A percentile compares a stretch with the other conserved stretches of the same genome.
These are phyloP conservation scores for Oncorhynchus gorbuscha DNA, from an alignment of 2,113 vertebrate genomes.

Conservation along the genomic window DNA sequence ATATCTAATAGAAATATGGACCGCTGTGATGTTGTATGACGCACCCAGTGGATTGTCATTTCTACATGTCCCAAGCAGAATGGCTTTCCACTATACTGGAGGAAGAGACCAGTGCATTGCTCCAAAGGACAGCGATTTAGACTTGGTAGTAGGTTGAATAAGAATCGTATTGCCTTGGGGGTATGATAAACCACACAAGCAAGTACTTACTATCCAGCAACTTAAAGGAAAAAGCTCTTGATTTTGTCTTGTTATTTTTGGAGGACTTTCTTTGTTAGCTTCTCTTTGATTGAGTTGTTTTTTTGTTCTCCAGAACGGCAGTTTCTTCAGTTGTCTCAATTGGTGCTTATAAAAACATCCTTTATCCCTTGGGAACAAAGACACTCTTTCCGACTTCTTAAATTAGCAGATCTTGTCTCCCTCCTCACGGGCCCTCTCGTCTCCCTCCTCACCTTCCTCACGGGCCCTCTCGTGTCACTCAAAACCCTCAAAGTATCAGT, in stretches of 20 bases:
- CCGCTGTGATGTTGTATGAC: slow-evolving; percentile 72
- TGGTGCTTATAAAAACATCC: slow-evolving; percentile 73
- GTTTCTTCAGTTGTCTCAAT: slow-evolving; percentile 60
- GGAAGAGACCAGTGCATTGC: not conserved
- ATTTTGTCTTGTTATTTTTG: not conserved
- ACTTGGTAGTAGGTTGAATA: no score
- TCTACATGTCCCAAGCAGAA: slow-evolving; percentile 47
- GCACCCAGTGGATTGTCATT: slow-evolving; percentile 68
- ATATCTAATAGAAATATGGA: slow-evolving; percentile 66
- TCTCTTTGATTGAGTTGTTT: not conserved
- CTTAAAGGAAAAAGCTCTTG: not conserved
- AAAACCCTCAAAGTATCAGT: slow-evolving; percentile 65
- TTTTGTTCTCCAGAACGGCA: not conserved
- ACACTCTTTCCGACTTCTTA: slow-evolving; percentile 53
- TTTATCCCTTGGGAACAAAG: slow-evolving; percentile 59
- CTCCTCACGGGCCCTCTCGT: not conserved
- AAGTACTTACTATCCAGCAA: not conserved
- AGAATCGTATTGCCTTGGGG: no score
- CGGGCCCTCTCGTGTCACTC: slow-evolving; percentile 63
- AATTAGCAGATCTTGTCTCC: not conserved
- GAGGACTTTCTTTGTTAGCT: not conserved
- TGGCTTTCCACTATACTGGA: not conserved
- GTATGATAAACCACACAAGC: no score
- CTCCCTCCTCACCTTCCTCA: slow-evolving; percentile 34
- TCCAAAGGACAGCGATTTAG: no score